A percentile compares a stretch with the other conserved stretches of the same genome.
phyloP scores from a whole-genome alignment of 2,888 invertebrate species.

The Entomobrya multifasciata region DNA sequence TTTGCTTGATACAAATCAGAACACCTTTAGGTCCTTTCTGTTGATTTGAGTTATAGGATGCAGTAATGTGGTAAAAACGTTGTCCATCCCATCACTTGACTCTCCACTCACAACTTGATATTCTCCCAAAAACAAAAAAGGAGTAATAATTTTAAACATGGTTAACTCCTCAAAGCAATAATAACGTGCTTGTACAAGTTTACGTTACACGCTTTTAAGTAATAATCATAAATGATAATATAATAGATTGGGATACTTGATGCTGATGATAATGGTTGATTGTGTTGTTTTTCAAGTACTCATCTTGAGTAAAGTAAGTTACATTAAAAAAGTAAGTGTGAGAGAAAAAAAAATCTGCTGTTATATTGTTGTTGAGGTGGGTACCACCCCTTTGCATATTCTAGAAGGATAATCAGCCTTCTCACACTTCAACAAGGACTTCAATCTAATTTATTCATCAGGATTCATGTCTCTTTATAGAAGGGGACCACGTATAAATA shows the following conservation, averaged over 20 bases:
- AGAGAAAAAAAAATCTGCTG: neutral
- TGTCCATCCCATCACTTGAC: slow-evolving; percentile 60
- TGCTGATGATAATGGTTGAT: slow-evolving; percentile 28
- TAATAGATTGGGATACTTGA: slow-evolving; percentile 24
- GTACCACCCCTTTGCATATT: slow-evolving; percentile 76
- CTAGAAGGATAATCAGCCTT: slow-evolving; percentile 77
- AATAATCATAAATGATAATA: slow-evolving; percentile 48
- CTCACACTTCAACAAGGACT: slow-evolving; percentile 73
- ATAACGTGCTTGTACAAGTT: slow-evolving; percentile 25
- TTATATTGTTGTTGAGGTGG: slow-evolving; percentile 46
- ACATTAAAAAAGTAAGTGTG: neutral
- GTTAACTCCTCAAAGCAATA: slow-evolving; percentile 46
- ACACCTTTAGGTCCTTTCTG: slow-evolving; percentile 53
- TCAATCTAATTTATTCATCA: slow-evolving; percentile 70
- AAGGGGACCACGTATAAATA: slow-evolving; percentile 11
- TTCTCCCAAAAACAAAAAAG: slow-evolving; percentile 1
- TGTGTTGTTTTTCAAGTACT: slow-evolving; percentile 47
- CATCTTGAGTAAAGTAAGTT: slow-evolving; percentile 21
- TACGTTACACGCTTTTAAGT: slow-evolving; percentile 44
- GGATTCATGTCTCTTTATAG: slow-evolving; percentile 27
- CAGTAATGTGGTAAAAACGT: slow-evolving; percentile 47
- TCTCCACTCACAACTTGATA: slow-evolving; percentile 44
- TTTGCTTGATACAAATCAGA: slow-evolving; percentile 46
- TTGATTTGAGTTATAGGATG: slow-evolving; percentile 69
- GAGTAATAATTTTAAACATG: neutral